Base-by-base conservation (phyloP, 2,888 invertebrate species). In the Desoria tigrina region DNA sequence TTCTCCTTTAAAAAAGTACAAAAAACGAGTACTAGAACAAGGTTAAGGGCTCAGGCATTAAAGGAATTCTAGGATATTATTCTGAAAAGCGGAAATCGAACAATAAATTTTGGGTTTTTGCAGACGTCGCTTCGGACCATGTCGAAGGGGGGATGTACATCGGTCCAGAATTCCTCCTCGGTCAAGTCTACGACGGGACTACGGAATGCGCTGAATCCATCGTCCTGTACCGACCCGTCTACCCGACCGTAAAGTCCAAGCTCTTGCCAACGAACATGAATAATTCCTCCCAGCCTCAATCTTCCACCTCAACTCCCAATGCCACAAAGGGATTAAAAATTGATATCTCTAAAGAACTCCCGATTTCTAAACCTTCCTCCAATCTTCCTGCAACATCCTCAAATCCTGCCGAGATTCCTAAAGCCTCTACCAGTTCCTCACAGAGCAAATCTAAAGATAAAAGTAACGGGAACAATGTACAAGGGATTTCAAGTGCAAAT, bases 171-270 rank as follows among this genome's bases (percentile, higher is more conserved):
- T 90, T 90, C 79, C 85, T 88, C 61, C 80, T 89, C 55, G 89
- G 89, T 1, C 88, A 90, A 80, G 90, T 90, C 3, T 89, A 90
- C 78, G 88, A 88, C 78, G 88, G 88, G n/a, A 84, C 83, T 26
- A 84, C 83, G 61, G 69, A 71, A 39, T 80, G 80, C 62, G 82
- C 83, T 57, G 84, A 85, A 66, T 83, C 84, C 1, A 82, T 87
- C 32, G 84, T 88, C 6, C 88, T 45, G 9, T 45, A 87, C 80
- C 82, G 86, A 69, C 86, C 86, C 2, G 83, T 86, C 28, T 86
- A 86, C 78, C 58, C 59, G 11, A 58, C 61, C n/a, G 77, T 79
- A 14, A 50, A n/a, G 18, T 55, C 55, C 4, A n/a, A 16, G 6
- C 9, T 45, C 21, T 6, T 45, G n/a, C 45, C 14, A 18, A 7